Conservation (phyloP, 2,888 invertebrate genomes). For the Cabera pusaria region DNA sequence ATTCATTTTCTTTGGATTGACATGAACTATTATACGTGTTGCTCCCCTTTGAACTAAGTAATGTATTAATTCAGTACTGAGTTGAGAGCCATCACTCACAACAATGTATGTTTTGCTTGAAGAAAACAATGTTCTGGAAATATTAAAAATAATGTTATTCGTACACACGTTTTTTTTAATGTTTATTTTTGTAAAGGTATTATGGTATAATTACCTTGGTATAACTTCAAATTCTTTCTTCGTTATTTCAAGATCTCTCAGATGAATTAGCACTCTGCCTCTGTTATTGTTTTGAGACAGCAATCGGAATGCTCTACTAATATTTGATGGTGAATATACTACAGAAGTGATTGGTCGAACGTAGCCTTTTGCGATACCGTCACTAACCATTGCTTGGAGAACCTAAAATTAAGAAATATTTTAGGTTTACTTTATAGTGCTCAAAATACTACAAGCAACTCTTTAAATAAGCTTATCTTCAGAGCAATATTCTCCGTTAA, state of each 20-base stretch:
- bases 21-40: conserved; percentile 12
- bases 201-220: conserved; percentile 19
- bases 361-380: conserved; percentile 26
- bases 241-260: conserved; percentile 7
- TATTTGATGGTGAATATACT: conserved; percentile 13
- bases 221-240: not conserved
- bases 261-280: conserved; percentile 25
- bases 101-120: conserved; percentile 13
- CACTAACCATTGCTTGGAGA: conserved; percentile 14
- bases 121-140: no score
- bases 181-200: no score
- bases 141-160: no score
- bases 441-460: no score
- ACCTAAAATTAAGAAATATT: no score
- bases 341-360: conserved; percentile 23
- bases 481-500: no score
- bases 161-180: no score
- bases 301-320: conserved; percentile 19
- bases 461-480: no score
- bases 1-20: conserved; percentile 10
- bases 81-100: conserved; percentile 20
- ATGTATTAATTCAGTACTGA: conserved; percentile 25
- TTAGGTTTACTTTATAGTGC: no score
- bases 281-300: conserved; percentile 10
- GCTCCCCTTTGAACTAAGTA: conserved; percentile 23